These are phyloP conservation scores for Sphenopsis melanotis DNA, from an alignment of 2,797 vertebrate genomes.

Conservation along the genomic window DNA sequence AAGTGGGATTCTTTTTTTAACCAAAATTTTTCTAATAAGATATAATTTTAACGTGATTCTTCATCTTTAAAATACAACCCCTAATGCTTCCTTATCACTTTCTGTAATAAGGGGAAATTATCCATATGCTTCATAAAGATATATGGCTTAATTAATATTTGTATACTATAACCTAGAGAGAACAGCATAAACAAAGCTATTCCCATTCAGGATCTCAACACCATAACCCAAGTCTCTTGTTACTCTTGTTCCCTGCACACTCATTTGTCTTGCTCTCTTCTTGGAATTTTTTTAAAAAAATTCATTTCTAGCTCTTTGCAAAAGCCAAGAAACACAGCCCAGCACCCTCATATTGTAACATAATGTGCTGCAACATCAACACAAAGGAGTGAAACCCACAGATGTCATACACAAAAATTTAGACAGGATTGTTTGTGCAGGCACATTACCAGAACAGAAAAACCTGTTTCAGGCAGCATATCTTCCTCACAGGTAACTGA, in stretches of 20 bases:
- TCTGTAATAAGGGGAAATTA: background rate
- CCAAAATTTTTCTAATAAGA: background rate
- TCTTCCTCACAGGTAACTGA: background rate
- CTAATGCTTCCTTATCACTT: background rate
- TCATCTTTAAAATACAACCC: background rate
- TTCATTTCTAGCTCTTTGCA: background rate
- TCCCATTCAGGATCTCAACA: background rate
- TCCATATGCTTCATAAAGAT: background rate
- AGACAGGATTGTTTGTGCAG: background rate
- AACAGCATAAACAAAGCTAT: background rate
- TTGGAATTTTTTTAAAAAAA: background rate
- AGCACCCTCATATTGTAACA: rapidly evolving
- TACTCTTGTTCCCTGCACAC: background rate
- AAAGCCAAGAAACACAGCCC: background rate
- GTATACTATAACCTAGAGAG: background rate
- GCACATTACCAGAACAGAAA: background rate
- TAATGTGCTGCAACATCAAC: background rate
- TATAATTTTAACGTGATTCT: background rate
- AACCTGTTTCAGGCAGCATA: background rate
- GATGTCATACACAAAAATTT: background rate
- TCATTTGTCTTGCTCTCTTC: background rate
- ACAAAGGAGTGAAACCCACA: background rate
- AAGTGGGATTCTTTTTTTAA: rapidly evolving
- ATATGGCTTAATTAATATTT: background rate
- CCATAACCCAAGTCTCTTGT: background rate